A percentile compares a stretch with the other conserved stretches of the same genome.
Conservation (phyloP, 1,140 invertebrate species). For the Scaptodrosophila lebanonensis region DNA sequence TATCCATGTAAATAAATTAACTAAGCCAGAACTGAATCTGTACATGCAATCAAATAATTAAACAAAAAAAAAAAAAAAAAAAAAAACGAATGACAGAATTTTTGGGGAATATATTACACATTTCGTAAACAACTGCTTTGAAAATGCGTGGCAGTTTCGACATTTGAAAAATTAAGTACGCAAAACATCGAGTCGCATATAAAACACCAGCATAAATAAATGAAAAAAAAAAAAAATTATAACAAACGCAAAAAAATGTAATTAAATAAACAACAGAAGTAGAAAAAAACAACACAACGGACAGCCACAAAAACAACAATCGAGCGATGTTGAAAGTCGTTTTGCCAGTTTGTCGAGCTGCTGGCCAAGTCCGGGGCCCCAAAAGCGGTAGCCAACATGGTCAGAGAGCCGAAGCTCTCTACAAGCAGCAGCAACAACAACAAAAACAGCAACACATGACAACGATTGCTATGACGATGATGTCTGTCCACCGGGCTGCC, state of each 20-base stretch:
- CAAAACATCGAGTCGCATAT: conserved; percentile 20
- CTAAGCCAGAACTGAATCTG: too few relatives aligned
- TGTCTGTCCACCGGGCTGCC: conserved; percentile 19
- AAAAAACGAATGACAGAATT: too few relatives aligned
- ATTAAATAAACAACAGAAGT: conserved; percentile 46
- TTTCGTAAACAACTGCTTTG: conserved; percentile 29
- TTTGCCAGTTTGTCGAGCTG: conserved; percentile 61
- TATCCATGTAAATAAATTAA: too few relatives aligned
- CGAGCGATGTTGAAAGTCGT: conserved; percentile 75
- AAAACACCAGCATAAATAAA: conserved; percentile 6
- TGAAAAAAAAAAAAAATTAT: conserved; percentile 35
- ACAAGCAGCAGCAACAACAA: neutral
- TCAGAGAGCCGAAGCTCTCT: conserved; percentile 5
- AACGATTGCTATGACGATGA: too few relatives aligned
- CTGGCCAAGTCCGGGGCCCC: conserved; percentile 23
- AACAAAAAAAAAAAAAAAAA: conserved; percentile 1
- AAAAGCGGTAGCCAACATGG: neutral
- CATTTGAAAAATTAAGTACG: conserved; percentile 40
- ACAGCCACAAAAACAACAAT: conserved; percentile 24
- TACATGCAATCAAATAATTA: too few relatives aligned
- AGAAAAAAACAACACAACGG: conserved; percentile 14
- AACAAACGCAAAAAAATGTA: conserved; percentile 46
- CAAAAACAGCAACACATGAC: conserved; percentile 18
- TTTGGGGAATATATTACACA: too few relatives aligned
- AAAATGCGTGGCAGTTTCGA: conserved; percentile 29